Conservation (phyloP, 2,888 invertebrate genomes). For the Dicyrtoma fusca region DNA sequence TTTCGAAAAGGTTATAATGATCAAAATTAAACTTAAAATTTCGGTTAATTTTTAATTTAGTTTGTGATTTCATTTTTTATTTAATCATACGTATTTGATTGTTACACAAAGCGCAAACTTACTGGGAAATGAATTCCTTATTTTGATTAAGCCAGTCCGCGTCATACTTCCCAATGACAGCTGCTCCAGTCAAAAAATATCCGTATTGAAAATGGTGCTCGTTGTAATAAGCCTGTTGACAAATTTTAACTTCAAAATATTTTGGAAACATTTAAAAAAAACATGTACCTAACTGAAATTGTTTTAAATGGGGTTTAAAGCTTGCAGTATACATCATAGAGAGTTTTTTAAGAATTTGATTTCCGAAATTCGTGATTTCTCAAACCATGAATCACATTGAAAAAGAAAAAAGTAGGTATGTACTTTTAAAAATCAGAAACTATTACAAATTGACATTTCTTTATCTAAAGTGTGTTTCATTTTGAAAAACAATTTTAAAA, state of each 20-base stretch:
- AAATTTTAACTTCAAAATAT: neutral
- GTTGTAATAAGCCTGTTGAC: constrained; percentile 27
- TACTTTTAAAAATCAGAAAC: no score
- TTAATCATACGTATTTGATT: no score
- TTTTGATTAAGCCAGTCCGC: constrained; percentile 31
- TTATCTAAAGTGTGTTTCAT: neutral
- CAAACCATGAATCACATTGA: no score
- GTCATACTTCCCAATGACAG: constrained; percentile 41
- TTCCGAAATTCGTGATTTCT: no score
- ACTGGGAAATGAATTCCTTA: constrained; percentile 35
- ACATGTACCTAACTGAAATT: no score
- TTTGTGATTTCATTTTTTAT: no score
- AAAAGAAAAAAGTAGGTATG: no score
- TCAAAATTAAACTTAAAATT: no score
- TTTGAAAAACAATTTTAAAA: neutral
- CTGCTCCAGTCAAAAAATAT: constrained; percentile 32
- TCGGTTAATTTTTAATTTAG: no score
- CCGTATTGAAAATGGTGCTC: constrained; percentile 39
- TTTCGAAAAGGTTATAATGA: neutral
- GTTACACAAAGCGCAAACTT: neutral
- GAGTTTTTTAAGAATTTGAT: no score
- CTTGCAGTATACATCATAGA: no score
- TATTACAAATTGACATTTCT: neutral
- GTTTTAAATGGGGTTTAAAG: no score
- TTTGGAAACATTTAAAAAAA: neutral